Conservation (phyloP, 2,888 invertebrate species). For the Lingula anatina region DNA sequence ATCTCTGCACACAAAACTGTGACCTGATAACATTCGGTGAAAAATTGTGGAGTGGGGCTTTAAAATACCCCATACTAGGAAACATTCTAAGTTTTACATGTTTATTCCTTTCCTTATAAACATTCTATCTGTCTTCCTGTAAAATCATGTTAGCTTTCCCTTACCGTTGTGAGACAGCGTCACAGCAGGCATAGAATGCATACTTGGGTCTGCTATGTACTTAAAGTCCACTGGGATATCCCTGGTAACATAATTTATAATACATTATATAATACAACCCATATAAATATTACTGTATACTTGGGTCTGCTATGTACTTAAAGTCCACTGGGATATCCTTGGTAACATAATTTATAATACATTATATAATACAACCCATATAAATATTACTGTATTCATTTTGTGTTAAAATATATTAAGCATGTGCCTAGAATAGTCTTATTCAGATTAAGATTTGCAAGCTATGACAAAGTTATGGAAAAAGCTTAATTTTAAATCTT, state of each 20-base stretch:
- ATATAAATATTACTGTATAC: conserved; percentile 72
- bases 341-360: conserved; percentile 3
- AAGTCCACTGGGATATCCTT: conserved; percentile 78
- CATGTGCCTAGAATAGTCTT: neutral
- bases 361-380: neutral
- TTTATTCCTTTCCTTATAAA: too few species aligned
- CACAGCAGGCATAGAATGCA: conserved; percentile 99
- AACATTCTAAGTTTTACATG: too few species aligned
- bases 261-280: neutral
- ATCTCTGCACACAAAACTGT: too few species aligned
- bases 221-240: conserved; percentile 89
- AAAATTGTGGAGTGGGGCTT: too few species aligned
- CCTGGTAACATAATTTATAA: conserved; percentile 28
- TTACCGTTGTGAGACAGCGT: conserved; percentile 83
- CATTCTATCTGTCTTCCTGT: too few species aligned
- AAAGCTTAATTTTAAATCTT: too few species aligned
- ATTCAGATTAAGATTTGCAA: too few species aligned
- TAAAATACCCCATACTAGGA: too few species aligned
- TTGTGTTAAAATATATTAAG: neutral
- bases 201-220: conserved; percentile 97
- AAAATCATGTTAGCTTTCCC: too few species aligned
- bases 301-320: conserved; percentile 99
- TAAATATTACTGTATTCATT: neutral
- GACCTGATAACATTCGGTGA: too few species aligned
- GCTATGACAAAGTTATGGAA: too few species aligned